These are phyloP conservation scores for Falco biarmicus DNA, from an alignment of 2,797 vertebrate genomes.

Conservation along the genomic window DNA sequence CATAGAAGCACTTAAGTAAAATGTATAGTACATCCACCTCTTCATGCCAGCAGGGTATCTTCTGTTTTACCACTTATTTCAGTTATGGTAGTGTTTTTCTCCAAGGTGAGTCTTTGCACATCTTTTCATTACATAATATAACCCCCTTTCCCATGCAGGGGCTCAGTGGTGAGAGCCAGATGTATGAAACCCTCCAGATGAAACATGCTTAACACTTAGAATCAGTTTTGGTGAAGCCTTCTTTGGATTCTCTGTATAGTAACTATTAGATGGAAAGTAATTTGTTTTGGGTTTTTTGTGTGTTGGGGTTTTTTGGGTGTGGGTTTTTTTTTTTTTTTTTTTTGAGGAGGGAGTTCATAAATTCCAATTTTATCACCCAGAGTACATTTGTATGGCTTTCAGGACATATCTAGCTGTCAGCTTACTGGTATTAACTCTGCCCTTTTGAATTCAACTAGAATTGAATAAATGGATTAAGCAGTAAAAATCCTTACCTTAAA, in stretches of 20 bases:
- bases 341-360: fast-evolving
- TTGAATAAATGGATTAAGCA: slow-evolving; percentile 6
- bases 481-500: slow-evolving; percentile 17
- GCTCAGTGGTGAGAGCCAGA: too few relatives aligned
- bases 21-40: neutral
- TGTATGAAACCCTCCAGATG: too few relatives aligned
- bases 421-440: neutral
- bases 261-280: neutral
- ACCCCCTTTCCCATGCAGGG: too few relatives aligned
- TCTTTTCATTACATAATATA: neutral
- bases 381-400: neutral
- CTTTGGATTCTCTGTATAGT: neutral
- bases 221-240: neutral
- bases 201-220: neutral
- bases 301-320: neutral
- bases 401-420: neutral
- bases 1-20: neutral
- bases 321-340: neutral
- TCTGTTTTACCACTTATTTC: neutral
- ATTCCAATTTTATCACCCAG: neutral
- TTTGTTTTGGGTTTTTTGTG: neutral
- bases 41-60: neutral
- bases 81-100: neutral
- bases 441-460: neutral
- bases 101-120: neutral